Evolutionary conservation across 30 jellyfish, hydroid and myxozoan genomes (phyloP), one percentile per base, ranked within the genome.

Genomic region (Hydra vulgaris): DNA sequence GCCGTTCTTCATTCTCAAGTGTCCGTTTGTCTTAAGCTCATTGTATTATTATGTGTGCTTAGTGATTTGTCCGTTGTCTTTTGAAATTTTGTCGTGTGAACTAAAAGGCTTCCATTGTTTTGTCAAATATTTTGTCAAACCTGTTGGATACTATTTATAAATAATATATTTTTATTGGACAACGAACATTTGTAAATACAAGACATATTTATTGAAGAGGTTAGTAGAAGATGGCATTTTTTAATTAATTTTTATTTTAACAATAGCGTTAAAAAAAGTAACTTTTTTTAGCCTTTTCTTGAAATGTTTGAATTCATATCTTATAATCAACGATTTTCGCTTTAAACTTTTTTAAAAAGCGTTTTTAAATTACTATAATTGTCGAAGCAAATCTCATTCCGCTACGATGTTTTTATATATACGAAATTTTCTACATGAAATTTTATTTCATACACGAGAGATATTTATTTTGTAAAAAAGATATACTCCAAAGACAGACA

Each of bases 111-210:
- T 68, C 75, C 75, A 23, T 68, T 68, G 75, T 68, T 20, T 20
- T 23, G 75, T 68, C 75, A 68, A 68, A 3, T 68, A 3, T 40
- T 68, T 68, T 68, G 75, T 68, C 75, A 68, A 23, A n/a, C 8
- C 75, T 68, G 27, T 68, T 68, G 75, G 87, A 80, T 66, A 80
- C 68, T 80, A 80, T 80, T 80, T 80, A 80, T 27, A 20, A 80
- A 80, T 80, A 80, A 80, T 80, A 80, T 80, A 80, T 80, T 80
- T 80, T 80, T 80, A 80, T 80, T 80, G 87, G 87, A 80, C 87
- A 27, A 22, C 87, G 70, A 80, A 68, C 87, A 80, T 80, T 80
- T 80, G 87, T 80, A 80, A 66, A 80, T 80, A 80, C 70, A 24
- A 80, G 81, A 80, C 87, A 80, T 80, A 80, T 80, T 80, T 80